These are phyloP conservation scores for Samia ricini DNA, from an alignment of 1,140 invertebrate genomes.

Conservation along the genomic window DNA sequence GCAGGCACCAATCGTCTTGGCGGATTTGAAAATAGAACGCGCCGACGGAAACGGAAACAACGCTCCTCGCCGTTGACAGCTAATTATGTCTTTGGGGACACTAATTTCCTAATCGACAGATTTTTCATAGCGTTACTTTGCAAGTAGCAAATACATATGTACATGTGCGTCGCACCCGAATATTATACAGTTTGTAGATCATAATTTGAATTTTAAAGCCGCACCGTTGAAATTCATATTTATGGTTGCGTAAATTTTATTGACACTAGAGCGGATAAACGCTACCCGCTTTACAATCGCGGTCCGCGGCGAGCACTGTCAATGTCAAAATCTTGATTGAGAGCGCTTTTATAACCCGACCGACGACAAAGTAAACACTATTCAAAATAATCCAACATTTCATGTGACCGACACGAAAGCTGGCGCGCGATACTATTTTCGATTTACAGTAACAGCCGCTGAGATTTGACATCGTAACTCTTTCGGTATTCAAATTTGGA, in stretches of 20 bases:
- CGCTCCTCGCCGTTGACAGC: conserved; percentile 64
- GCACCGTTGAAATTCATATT: conserved; percentile 58
- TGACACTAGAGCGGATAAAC: conserved; percentile 35
- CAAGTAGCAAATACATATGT: conserved; percentile 12
- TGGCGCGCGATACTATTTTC: conserved; percentile 34
- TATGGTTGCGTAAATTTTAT: conserved; percentile 50
- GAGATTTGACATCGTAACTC: conserved; percentile 70
- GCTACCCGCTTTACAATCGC: conserved; percentile 32
- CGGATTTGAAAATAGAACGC: conserved; percentile 71
- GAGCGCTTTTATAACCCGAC: conserved; percentile 35
- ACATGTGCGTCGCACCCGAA: conserved; percentile 29
- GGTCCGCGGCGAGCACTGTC: conserved; percentile 30
- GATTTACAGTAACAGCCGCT: conserved; percentile 51
- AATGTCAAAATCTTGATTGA: conserved; percentile 47
- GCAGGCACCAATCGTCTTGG: conserved; percentile 33
- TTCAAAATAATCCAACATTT: conserved; percentile 30
- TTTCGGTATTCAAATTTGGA: conserved; percentile 64
- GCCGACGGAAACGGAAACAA: conserved; percentile 64
- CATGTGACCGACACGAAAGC: conserved; percentile 13
- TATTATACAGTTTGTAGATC: conserved; percentile 43
- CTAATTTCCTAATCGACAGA: conserved; percentile 69
- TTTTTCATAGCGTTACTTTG: conserved; percentile 43
- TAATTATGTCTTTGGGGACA: conserved; percentile 65
- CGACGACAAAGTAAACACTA: conserved; percentile 36
- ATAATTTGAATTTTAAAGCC: conserved; percentile 63